Evolutionary conservation across 2,888 invertebrate species (phyloP), one percentile per base, ranked within the genome.

Genomic region (Chesias legatella): DNA sequence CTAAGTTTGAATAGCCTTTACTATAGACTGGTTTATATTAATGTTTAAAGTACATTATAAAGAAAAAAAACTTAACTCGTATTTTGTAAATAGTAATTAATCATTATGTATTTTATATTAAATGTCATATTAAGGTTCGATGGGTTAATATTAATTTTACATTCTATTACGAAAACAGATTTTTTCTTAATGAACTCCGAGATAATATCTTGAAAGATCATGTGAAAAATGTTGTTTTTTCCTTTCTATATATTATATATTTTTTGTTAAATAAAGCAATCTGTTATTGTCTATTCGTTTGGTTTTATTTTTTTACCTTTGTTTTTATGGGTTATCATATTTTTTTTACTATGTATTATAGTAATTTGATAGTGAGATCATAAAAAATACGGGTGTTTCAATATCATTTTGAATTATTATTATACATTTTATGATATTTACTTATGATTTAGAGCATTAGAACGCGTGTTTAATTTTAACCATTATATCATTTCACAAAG

Each of bases 261-360:
- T 86, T 86, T 86, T 88, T 88, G 88, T 88, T 88, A 86, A 86
- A 88, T 88, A 88, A 88, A 88, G 83, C 84, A 86, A 85, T 81
- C 80, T 85, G 88, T 88, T 88, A 88, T 86, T 85, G 85, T 86
- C 84, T 78, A 81, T 71, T 85, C 70, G 73, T 81, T 84, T 88
- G 79, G 77, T 82, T 84, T 84, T 79, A 64, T 64, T 63, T 71
- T 68, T 53, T 53, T 67, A 70, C 67, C 62, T 55, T 35, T 56
- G 58, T 62, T 60, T 52, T 56, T 46, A n/a, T 58, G 50, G 54
- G 48, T 60, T 51, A 42, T 43, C 38, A 41, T 38, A 43, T 44
- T 60, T 52, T 60, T 52, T 23, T 32, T 43, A 29, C 53, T 58
- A 61, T 53, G 53, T 49, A 56, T 53, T 62, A 53, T 53, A 67